Evolutionary conservation across 2,113 vertebrate species (phyloP).

Genomic region (Prochilodus magdalenae): DNA sequence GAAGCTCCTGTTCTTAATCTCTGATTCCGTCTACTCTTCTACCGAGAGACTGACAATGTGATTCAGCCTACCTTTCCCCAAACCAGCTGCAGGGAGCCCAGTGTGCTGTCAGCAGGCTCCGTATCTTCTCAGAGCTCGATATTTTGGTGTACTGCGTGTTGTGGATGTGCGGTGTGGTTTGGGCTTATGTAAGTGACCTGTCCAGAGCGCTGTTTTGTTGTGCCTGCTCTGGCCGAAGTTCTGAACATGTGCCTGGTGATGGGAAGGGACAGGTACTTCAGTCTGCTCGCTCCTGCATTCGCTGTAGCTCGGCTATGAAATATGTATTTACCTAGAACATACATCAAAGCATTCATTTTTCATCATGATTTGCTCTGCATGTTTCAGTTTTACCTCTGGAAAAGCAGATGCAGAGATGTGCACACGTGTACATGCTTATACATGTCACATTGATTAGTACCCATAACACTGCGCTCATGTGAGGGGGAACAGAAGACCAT

Average conservation of each 20-base stretch:
- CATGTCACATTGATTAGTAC: not conserved
- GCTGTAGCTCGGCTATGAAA: slow-evolving; percentile 27
- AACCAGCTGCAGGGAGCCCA: not conserved
- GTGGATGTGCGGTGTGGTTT: not conserved
- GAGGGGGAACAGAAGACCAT: too few species aligned
- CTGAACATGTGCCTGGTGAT: not conserved
- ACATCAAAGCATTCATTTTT: slow-evolving; percentile 1
- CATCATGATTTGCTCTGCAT: not conserved
- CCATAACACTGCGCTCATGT: not conserved
- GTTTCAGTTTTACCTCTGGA: not conserved
- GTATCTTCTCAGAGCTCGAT: not conserved
- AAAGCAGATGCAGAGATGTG: not conserved
- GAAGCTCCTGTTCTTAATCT: not conserved
- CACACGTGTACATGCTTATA: too few species aligned
- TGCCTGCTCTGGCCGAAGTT: not conserved
- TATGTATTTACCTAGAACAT: slow-evolving; percentile 6
- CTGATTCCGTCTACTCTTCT: not conserved
- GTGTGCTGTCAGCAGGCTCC: not conserved
- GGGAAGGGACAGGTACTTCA: not conserved
- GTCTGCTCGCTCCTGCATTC: not conserved
- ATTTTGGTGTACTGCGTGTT: not conserved
- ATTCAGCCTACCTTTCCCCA: not conserved
- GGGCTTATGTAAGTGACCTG: not conserved
- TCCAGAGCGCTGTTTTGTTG: not conserved
- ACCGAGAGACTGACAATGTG: not conserved